Evolutionary conservation across 2,113 vertebrate genomes (phyloP).

Genomic region (Pelvicachromis taeniatus): DNA sequence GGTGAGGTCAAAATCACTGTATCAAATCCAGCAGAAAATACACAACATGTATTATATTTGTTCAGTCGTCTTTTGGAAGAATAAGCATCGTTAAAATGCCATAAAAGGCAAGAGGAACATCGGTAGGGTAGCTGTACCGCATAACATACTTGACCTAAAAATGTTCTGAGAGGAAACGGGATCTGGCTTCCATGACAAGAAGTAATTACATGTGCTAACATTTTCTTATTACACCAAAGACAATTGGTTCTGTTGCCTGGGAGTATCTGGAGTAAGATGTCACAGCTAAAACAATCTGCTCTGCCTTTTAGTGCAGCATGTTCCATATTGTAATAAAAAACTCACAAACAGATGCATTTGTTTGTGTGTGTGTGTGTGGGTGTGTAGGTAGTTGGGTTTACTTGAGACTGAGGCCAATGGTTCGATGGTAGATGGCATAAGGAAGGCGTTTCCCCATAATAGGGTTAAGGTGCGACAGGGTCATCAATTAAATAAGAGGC

Average conservation of each 20-base stretch:
- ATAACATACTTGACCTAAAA: slow-evolving; percentile 54
- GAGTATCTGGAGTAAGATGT: slow-evolving; percentile 22
- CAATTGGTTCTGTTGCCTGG: slow-evolving; percentile 10
- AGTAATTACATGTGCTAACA: slow-evolving; percentile 23
- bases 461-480: slow-evolving; percentile 61
- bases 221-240: slow-evolving; percentile 3
- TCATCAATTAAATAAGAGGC: slow-evolving; percentile 63
- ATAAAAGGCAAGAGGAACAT: slow-evolving; percentile 22
- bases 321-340: neutral
- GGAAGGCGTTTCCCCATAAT: slow-evolving; percentile 41
- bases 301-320: neutral
- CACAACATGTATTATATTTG: neutral
- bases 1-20: slow-evolving; percentile 21
- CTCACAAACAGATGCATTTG: neutral
- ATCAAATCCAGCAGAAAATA: neutral
- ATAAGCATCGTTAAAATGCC: slow-evolving; percentile 42
- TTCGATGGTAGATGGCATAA: slow-evolving; percentile 25
- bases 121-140: neutral
- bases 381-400: neutral
- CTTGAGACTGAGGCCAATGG: neutral
- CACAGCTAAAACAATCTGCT: slow-evolving; percentile 1
- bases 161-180: slow-evolving; percentile 11
- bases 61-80: slow-evolving; percentile 19
- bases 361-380: neutral
- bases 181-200: slow-evolving; percentile 7